Percentiles rank a stretch among this genome's conserved stretches.
Conservation (phyloP, 2,797 vertebrate genomes). For the Antrozous pallidus region DNA sequence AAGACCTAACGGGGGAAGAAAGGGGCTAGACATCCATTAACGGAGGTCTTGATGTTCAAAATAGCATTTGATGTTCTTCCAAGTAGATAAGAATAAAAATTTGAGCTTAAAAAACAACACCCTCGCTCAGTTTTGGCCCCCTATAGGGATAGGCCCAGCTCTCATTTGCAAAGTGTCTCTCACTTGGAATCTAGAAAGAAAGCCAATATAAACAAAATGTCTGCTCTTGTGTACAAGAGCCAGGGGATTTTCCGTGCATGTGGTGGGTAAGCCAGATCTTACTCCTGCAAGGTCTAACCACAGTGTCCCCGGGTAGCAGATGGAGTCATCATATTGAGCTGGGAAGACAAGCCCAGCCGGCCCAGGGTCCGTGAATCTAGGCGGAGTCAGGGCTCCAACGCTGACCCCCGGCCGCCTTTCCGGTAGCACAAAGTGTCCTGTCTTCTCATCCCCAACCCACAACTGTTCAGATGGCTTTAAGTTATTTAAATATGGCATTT, state of each 20-base stretch:
- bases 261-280: neutral
- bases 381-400: neutral
- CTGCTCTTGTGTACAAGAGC: neutral
- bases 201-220: slow-evolving; percentile 61
- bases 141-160: slow-evolving; percentile 35
- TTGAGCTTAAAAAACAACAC: slow-evolving; percentile 24
- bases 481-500: slow-evolving; percentile 25
- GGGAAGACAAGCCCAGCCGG: slow-evolving; percentile 13
- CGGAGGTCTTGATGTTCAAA: neutral
- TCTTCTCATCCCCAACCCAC: neutral
- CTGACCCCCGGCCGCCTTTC: neutral
- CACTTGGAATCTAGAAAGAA: slow-evolving; percentile 53
- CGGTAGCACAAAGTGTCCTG: neutral
- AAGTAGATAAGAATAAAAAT: neutral
- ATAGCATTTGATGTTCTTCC: neutral
- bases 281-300: slow-evolving; percentile 16
- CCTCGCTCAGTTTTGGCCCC: neutral
- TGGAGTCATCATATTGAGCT: neutral
- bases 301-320: neutral
- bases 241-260: slow-evolving; percentile 9
- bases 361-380: neutral
- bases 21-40: neutral
- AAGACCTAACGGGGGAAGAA: neutral
- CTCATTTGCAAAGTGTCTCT: slow-evolving; percentile 30
- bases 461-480: neutral